Evolutionary conservation across 2,113 vertebrate genomes (phyloP).

Genomic region (Xyrauchen texanus): DNA sequence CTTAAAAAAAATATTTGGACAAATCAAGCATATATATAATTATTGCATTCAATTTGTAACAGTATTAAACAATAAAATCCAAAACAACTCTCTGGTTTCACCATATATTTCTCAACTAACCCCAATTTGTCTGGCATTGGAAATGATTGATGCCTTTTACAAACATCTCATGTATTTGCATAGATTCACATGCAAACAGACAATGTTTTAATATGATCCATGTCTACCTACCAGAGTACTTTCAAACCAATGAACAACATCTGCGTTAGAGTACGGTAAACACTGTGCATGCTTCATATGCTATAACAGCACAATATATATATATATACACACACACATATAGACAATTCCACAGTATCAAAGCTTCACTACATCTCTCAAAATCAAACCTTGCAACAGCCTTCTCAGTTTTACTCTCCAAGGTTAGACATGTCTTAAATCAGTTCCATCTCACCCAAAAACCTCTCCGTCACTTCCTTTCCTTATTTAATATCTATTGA

Average conservation of each 20-base stretch:
- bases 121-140: too few relatives aligned
- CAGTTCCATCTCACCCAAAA: neutral
- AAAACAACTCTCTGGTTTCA: neutral
- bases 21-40: neutral
- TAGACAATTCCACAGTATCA: neutral
- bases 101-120: neutral
- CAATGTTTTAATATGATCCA: neutral
- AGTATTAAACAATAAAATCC: too few relatives aligned
- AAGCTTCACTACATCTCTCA: neutral
- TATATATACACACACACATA: neutral
- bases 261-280: neutral
- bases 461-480: neutral
- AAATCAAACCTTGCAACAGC: neutral
- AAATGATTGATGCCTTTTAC: neutral
- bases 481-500: neutral
- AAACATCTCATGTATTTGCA: neutral
- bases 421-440: neutral
- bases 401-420: neutral
- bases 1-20: conserved; percentile 53
- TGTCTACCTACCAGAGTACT: neutral
- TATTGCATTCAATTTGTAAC: too few relatives aligned
- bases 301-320: too few relatives aligned
- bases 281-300: neutral
- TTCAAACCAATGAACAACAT: neutral
- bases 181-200: neutral